These are phyloP conservation scores for Petrocephalus sullivani DNA, from an alignment of 2,797 vertebrate genomes.

Conservation along the genomic window DNA sequence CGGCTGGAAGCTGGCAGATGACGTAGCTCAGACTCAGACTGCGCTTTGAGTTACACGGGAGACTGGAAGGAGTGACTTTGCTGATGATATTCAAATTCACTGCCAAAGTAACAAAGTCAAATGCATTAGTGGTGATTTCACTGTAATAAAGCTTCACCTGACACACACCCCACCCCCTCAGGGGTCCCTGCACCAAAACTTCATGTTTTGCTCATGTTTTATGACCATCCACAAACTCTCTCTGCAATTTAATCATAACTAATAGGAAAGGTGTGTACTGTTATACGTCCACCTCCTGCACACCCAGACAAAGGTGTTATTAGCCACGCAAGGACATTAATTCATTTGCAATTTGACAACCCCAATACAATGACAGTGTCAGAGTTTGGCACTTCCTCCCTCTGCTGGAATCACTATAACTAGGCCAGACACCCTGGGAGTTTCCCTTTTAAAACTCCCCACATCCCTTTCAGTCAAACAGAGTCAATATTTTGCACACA, in stretches of 20 bases:
- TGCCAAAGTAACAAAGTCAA: not conserved
- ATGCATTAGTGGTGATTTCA: not conserved
- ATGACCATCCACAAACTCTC: not conserved
- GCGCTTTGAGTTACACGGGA: not conserved
- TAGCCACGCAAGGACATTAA: not conserved
- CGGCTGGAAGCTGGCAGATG: not conserved
- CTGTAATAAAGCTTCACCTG: not conserved
- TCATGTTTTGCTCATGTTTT: not conserved
- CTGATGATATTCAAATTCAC: not conserved
- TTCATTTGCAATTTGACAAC: not conserved
- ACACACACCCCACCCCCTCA: too few species aligned
- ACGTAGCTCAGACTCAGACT: not conserved
- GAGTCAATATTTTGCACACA: conserved; percentile 22
- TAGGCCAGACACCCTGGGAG: conserved; percentile 48
- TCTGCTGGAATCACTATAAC: conserved; percentile 31
- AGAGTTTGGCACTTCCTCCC: conserved; percentile 28
- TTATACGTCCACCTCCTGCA: not conserved
- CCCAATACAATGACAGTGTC: not conserved
- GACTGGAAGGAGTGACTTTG: not conserved
- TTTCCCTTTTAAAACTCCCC: conserved; percentile 25
- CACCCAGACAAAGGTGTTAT: not conserved
- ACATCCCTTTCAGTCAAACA: conserved; percentile 27
- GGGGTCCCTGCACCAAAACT: not conserved
- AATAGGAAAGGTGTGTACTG: not conserved
- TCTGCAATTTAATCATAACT: not conserved